These are phyloP conservation scores for Adelognathus sp. DNA, from an alignment of 2,888 invertebrate genomes.

Conservation along the genomic window DNA sequence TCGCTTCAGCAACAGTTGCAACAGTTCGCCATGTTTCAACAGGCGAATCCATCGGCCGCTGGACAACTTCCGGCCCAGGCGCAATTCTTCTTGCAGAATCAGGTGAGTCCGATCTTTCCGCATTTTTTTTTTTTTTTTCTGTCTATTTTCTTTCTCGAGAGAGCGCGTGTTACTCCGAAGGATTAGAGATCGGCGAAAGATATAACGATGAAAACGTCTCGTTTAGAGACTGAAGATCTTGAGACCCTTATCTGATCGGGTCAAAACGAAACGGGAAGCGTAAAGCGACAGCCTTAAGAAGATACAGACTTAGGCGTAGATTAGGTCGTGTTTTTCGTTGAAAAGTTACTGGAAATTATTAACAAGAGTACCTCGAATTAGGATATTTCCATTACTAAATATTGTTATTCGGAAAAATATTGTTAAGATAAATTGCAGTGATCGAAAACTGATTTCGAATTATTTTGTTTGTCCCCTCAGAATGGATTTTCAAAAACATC, in stretches of 20 bases:
- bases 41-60: conserved; percentile 82
- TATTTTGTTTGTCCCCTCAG: no score
- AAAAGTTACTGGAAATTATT: no score
- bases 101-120: conserved; percentile 81
- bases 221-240: not conserved
- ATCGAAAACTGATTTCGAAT: no score
- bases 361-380: no score
- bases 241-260: conserved; percentile 36
- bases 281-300: not conserved
- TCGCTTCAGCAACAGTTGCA: conserved; percentile 85
- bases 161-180: conserved; percentile 7
- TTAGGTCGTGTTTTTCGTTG: no score
- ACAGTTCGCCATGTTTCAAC: conserved; percentile 86
- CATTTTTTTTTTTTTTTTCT: conserved; percentile 10
- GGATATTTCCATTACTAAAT: no score
- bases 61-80: conserved; percentile 84
- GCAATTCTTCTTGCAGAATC: conserved; percentile 90
- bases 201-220: conserved; percentile 5
- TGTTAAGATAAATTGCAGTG: no score
- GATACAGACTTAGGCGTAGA: no score
- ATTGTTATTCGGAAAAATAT: no score
- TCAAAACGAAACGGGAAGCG: not conserved
- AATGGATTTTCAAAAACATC: no score
- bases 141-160: not conserved
- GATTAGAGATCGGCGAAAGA: conserved; percentile 14